These are phyloP conservation scores for Diarsia brunnea DNA, from an alignment of 2,888 invertebrate genomes.

Conservation along the genomic window DNA sequence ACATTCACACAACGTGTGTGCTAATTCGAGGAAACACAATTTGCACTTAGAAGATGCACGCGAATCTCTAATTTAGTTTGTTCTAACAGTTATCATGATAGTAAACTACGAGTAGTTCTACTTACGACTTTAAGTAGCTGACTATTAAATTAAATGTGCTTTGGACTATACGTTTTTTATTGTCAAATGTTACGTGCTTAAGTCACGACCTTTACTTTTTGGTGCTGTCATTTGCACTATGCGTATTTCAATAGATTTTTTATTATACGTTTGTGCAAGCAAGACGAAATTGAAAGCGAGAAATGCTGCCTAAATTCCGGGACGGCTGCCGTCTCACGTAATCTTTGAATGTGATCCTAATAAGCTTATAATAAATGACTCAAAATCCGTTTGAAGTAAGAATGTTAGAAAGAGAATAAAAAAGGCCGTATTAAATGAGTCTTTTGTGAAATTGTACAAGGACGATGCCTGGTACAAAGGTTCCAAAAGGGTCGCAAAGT, in stretches of 20 bases:
- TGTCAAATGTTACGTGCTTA: constrained; percentile 18
- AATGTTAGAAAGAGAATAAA: constrained; percentile 2
- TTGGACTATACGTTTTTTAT: constrained; percentile 10
- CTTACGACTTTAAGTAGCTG: constrained; percentile 15
- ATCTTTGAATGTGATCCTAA: constrained; percentile 38
- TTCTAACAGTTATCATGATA: constrained; percentile 38
- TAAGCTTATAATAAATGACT: constrained; percentile 32
- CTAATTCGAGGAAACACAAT: constrained; percentile 68
- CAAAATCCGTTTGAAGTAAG: constrained; percentile 14
- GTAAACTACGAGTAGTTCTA: constrained; percentile 15
- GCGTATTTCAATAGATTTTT: constrained; percentile 33
- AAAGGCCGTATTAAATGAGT: constrained; percentile 8
- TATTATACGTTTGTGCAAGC: constrained; percentile 24
- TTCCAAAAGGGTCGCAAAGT: not conserved
- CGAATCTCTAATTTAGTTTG: constrained; percentile 66
- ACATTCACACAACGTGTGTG: constrained; percentile 64
- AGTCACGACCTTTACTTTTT: constrained; percentile 36
- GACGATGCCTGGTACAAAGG: constrained; percentile 6
- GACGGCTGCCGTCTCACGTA: constrained; percentile 43
- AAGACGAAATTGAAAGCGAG: constrained; percentile 35
- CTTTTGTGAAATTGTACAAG: not conserved
- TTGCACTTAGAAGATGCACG: constrained; percentile 62
- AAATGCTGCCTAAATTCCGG: constrained; percentile 49
- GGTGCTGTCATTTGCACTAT: constrained; percentile 8
- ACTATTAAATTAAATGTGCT: constrained; percentile 11